Conservation (phyloP, 2,113 vertebrate genomes). For the Marmota monax region DNA sequence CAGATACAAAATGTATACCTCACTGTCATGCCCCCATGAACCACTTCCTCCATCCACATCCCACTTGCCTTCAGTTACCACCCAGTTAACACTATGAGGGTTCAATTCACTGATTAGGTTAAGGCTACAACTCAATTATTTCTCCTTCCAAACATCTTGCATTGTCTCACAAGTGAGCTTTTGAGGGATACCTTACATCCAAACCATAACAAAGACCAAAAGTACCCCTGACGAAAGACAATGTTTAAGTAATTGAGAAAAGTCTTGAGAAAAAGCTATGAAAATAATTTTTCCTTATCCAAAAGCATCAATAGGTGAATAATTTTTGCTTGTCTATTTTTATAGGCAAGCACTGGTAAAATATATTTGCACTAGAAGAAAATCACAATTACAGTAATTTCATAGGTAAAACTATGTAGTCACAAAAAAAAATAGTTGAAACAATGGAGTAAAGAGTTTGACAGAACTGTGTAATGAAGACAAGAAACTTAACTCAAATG, state of each 20-base stretch:
- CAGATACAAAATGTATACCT: too few relatives aligned
- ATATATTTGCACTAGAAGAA: not conserved
- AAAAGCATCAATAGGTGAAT: not conserved
- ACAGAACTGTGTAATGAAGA: not conserved
- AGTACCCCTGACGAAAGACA: not conserved
- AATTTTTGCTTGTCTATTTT: slow-evolving; percentile 14
- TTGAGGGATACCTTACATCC: too few relatives aligned
- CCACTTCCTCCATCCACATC: too few relatives aligned
- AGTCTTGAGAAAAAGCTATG: not conserved
- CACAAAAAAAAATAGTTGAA: not conserved
- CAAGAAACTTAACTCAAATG: slow-evolving; percentile 28
- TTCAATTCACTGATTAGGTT: too few relatives aligned
- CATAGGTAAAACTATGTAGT: not conserved
- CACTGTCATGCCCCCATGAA: too few relatives aligned
- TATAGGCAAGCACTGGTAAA: not conserved
- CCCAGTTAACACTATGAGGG: too few relatives aligned
- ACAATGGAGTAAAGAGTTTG: not conserved
- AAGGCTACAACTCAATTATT: too few relatives aligned
- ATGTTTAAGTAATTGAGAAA: not conserved
- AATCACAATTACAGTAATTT: not conserved
- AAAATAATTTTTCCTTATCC: not conserved
- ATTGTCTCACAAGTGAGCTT: too few relatives aligned
- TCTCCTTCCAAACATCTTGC: too few relatives aligned
- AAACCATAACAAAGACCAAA: not conserved
- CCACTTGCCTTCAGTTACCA: too few relatives aligned